A percentile compares a stretch with the other conserved stretches of the same genome.
Evolutionary conservation across 1,140 invertebrate species (phyloP).

Genomic region (Pseudobourletiella spinata): DNA sequence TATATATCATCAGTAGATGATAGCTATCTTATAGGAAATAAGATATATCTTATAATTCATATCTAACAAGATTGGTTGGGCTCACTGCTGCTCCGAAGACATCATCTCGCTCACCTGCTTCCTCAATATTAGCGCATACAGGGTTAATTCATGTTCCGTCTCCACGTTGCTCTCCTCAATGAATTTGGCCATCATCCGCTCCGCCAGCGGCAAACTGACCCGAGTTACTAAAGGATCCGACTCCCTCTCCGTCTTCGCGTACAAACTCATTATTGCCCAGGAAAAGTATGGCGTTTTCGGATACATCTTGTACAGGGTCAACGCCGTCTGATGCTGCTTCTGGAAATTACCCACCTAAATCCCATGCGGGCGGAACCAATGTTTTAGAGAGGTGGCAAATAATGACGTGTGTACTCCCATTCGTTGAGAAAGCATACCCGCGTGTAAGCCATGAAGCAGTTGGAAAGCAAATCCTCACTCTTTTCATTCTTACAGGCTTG

Average conservation of each 20-base stretch:
- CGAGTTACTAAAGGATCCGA: conserved; percentile 35
- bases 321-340: conserved; percentile 79
- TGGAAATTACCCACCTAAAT: conserved; percentile 60
- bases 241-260: conserved; percentile 48
- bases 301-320: conserved; percentile 78
- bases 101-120: conserved; percentile 50
- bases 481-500: conserved; percentile 75
- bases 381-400: too few species aligned
- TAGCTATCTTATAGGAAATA: too few species aligned
- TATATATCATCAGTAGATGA: too few species aligned
- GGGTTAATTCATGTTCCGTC: conserved; percentile 82
- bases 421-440: conserved; percentile 45
- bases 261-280: conserved; percentile 95
- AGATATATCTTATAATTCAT: too few species aligned
- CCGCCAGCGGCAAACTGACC: conserved; percentile 73
- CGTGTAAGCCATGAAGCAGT: conserved; percentile 93
- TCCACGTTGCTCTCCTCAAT: conserved; percentile 81
- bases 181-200: conserved; percentile 69
- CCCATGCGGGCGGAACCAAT: too few species aligned
- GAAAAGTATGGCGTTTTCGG: conserved; percentile 96
- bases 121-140: conserved; percentile 85
- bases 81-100: too few species aligned
- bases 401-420: too few species aligned
- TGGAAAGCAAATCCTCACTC: conserved; percentile 79
- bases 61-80: too few species aligned